Evolutionary conservation across 2,113 vertebrate genomes (phyloP).

Genomic region (Stegostoma tigrinum): DNA sequence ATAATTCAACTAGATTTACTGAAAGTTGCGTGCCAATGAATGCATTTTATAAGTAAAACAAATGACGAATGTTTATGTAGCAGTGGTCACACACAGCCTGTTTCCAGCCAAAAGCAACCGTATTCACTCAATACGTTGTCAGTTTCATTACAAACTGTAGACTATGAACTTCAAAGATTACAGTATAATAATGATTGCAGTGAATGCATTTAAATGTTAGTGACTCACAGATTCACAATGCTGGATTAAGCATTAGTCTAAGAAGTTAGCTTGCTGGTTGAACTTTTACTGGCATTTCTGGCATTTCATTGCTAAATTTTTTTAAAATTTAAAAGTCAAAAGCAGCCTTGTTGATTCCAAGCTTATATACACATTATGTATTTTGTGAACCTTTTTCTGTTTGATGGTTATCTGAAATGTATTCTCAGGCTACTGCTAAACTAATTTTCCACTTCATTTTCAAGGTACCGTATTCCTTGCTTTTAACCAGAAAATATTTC

Average conservation of each 20-base stretch:
- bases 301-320: neutral
- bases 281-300: neutral
- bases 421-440: neutral
- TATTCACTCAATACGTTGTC: neutral
- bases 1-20: neutral
- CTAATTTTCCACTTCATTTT: neutral
- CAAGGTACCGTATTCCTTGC: too few species aligned
- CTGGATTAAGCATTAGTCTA: neutral
- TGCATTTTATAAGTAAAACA: neutral
- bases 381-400: neutral
- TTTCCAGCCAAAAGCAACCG: constrained; percentile 15
- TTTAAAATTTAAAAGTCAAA: neutral
- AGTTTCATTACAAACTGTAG: neutral
- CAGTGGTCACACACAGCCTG: neutral
- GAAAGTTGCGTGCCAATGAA: constrained; percentile 3
- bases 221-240: neutral
- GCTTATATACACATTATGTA: neutral
- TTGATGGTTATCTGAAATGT: neutral
- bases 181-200: neutral
- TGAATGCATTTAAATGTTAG: neutral
- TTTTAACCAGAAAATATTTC: neutral
- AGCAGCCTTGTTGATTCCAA: neutral
- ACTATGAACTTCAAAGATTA: constrained; percentile 16
- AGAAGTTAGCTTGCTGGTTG: neutral
- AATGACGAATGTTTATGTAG: constrained; percentile 1